Evolutionary conservation across 2,797 vertebrate genomes (phyloP), one percentile per base, ranked within the genome.

Genomic region (Poeciliopsis presidionis): DNA sequence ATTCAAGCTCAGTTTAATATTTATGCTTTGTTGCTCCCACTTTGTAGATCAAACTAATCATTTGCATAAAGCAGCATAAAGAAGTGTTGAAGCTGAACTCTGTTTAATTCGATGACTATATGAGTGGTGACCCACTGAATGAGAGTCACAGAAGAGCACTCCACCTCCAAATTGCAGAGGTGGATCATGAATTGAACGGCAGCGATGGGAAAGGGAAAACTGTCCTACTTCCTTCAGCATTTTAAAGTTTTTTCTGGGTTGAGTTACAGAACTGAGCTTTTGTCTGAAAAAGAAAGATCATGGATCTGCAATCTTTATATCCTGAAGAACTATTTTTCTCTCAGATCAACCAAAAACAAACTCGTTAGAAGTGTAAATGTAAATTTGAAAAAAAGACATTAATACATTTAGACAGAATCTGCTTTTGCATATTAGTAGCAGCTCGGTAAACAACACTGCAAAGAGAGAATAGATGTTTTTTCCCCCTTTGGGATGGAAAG

Each of bases 171-270:
- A 78, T 78, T 39, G 51, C 53, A 69, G 80, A 39, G 74, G 12
- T 1, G 28, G 4, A 73, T 83, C 25, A 49, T 90, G 77, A 83
- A 86, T 90, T 55, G 49, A 88, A 76, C 1, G 0, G 20, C 73
- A 61, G 30, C 55, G 1, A 46, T 61, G 57, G 72, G 74, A 74
- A 11, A 61, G 73, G 20, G 18, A 47, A 80, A 39, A 51, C 8
- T 75, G 76, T 9, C 84, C 77, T 78, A 82, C 75, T 87, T 89
- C 49, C 81, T 77, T 46, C 43, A 8, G 18, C 1, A 39, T 81
- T 86, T 53, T 67, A 77, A 85, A 22, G 47, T 36, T 12, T 39
- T 18, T 77, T 8, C 49, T 59, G 67, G 8, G 53, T 16, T 2
- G 20, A n/a, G 72, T 87, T 83, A 76, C 51, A 28, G n/a, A 59